Evolutionary conservation across 1,140 invertebrate genomes (phyloP).

Genomic region (Bombyx mandarina): DNA sequence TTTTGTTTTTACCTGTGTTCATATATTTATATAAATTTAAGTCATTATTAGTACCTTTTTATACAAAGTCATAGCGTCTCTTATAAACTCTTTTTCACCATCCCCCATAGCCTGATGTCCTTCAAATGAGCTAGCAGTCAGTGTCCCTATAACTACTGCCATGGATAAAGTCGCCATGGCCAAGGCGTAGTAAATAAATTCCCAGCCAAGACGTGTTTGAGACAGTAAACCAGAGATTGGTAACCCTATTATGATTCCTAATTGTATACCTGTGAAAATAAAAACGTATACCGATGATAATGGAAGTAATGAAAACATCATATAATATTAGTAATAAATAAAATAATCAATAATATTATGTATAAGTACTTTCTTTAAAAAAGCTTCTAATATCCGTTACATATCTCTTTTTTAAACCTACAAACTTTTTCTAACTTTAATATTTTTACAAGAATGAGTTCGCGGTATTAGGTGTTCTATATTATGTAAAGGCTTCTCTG

Average conservation of each 20-base stretch:
- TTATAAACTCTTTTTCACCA: slow-evolving; percentile 43
- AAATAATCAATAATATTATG: no score
- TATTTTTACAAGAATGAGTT: no score
- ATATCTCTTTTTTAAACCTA: no score
- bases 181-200: slow-evolving; percentile 43
- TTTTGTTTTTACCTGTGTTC: background rate
- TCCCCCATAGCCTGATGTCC: slow-evolving; percentile 48
- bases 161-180: slow-evolving; percentile 41
- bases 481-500: no score
- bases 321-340: no score
- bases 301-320: no score
- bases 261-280: slow-evolving; percentile 32
- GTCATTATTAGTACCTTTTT: slow-evolving; percentile 19
- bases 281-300: background rate
- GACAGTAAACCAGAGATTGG: slow-evolving; percentile 31
- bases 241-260: slow-evolving; percentile 39
- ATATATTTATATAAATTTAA: background rate
- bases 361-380: no score
- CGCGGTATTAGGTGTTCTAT: no score
- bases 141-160: slow-evolving; percentile 31
- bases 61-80: slow-evolving; percentile 26
- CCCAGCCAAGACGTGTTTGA: slow-evolving; percentile 38
- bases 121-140: slow-evolving; percentile 41
- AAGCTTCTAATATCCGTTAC: no score
- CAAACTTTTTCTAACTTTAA: no score